Percentiles rank a stretch among this genome's conserved stretches.
Evolutionary conservation across 2,888 invertebrate genomes (phyloP).

Genomic region (Auanema freiburgensis): DNA sequence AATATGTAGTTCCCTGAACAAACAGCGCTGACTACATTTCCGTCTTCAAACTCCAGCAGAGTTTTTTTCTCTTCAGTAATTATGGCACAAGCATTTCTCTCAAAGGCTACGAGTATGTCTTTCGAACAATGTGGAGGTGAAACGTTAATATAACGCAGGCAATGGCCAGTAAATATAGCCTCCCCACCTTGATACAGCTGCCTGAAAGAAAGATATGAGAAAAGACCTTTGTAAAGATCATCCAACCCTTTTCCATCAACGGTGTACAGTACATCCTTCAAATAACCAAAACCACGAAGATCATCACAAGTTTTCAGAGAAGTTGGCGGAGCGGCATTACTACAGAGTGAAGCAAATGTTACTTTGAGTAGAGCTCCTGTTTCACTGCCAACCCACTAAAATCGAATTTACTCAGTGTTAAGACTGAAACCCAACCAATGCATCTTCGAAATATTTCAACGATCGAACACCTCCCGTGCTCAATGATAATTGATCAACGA

Average conservation of each 20-base stretch:
- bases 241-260: conserved; percentile 12
- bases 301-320: conserved; percentile 12
- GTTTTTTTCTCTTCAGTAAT: too few species aligned
- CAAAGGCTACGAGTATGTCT: too few species aligned
- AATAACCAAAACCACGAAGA: conserved; percentile 12
- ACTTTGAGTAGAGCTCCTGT: conserved; percentile 11
- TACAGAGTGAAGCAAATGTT: neutral
- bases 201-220: neutral
- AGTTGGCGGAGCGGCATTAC: neutral
- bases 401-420: neutral
- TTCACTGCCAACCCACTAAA: conserved; percentile 20
- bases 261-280: conserved; percentile 7
- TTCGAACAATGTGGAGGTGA: too few species aligned
- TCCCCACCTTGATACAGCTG: neutral
- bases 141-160: too few species aligned
- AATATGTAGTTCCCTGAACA: too few species aligned
- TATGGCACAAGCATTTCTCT: too few species aligned
- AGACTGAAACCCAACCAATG: conserved; percentile 3
- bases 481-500: conserved; percentile 3
- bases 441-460: neutral
- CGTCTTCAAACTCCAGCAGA: too few species aligned
- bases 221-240: neutral
- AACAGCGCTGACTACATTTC: too few species aligned
- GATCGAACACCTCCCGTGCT: conserved; percentile 16
- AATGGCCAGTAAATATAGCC: neutral